These are phyloP conservation scores for Oscheius sp. DNA, from an alignment of 1,140 invertebrate genomes.

Conservation along the genomic window DNA sequence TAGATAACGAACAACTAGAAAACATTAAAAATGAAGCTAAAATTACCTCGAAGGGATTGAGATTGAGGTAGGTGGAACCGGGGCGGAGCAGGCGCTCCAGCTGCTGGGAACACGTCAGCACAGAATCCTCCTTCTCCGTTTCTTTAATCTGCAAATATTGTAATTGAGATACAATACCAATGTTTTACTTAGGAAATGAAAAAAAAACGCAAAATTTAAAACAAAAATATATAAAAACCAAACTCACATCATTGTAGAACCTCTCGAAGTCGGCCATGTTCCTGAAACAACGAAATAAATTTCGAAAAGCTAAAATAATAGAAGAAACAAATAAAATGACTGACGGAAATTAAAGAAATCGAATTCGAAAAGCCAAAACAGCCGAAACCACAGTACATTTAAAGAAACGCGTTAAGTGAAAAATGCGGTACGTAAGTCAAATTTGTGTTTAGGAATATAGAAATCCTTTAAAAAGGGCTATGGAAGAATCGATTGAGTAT, in stretches of 20 bases:
- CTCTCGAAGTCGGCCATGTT: constrained; percentile 44
- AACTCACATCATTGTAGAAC: constrained; percentile 48
- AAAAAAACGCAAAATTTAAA: background rate
- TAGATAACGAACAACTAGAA: constrained; percentile 22
- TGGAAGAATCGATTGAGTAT: too few species aligned
- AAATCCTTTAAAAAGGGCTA: too few species aligned
- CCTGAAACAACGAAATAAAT: background rate
- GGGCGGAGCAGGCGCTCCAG: constrained; percentile 85
- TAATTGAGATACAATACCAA: background rate
- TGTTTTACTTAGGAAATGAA: too few species aligned
- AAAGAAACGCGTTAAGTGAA: too few species aligned
- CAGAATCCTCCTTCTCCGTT: constrained; percentile 85
- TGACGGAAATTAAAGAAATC: too few species aligned
- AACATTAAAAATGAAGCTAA: constrained; percentile 15
- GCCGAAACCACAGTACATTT: too few species aligned
- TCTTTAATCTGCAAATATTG: constrained; percentile 71
- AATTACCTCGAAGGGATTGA: constrained; percentile 81
- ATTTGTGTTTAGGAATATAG: too few species aligned
- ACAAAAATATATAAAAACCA: background rate
- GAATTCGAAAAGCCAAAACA: too few species aligned
- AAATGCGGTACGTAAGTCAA: too few species aligned
- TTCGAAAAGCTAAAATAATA: background rate
- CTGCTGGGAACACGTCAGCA: constrained; percentile 88
- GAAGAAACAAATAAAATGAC: background rate
- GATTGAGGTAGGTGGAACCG: constrained; percentile 91